Evolutionary conservation across 1,140 invertebrate genomes (phyloP), one percentile per base, ranked within the genome.

Genomic region (Parapsyche elsis): DNA sequence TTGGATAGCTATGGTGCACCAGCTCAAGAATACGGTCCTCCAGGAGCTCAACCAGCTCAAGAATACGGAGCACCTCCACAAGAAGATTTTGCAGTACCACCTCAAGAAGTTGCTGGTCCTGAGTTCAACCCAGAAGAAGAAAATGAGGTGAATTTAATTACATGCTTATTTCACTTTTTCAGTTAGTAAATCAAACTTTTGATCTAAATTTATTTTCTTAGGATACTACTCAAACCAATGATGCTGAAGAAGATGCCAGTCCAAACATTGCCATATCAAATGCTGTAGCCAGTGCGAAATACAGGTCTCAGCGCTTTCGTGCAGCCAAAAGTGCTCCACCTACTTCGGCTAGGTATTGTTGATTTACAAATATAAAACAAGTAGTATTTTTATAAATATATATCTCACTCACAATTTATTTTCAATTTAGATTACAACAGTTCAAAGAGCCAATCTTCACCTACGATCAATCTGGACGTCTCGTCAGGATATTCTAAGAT

Each of bases 401-500:
- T 57, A 5, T 57, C 5, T 57, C 1, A 16, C 14, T 38, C 7
- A 4, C 2, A 38, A 38, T 38, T 38, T 38, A 7, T 75, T 46
- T 24, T 24, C 12, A 44, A 64, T 76, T 49, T 45, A 82, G 76
- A 19, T 45, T 83, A 12, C 71, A 80, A 30, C 80, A 83, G 49
- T 49, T 83, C 26, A 81, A 64, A 19, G 73, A 80, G 19, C 82
- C 82, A 49, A 77, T 83, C 46, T 83, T 76, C 78, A 83, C 80
- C 0, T 83, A 81, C 59, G 79, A 83, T 38, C 80, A 83, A 76
- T 83, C 80, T 67, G 82, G 82, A 64, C 82, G 81, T 38, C 80
- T 83, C n/a, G 78, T 83, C 67, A 81, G 82, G 53, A 81, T 83
- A 23, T 80, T 75, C 49, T 83, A 83, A 83, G 38, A 71, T 71